Conservation (phyloP, 2,888 invertebrate species). For the Noctuana brunneofusca region DNA sequence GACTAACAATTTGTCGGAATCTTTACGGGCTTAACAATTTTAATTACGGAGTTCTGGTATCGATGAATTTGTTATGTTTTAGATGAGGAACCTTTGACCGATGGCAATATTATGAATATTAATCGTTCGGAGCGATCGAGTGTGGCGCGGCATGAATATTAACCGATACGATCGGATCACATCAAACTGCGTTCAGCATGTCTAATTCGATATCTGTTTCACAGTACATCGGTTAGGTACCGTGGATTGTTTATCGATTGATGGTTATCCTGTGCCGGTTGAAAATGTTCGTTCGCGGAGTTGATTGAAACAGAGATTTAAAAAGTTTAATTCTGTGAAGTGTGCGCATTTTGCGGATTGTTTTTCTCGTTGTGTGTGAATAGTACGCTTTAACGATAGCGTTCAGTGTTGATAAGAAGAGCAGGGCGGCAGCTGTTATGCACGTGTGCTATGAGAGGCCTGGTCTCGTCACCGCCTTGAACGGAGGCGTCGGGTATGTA, state of each 20-base stretch:
- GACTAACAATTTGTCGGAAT: conserved; percentile 31
- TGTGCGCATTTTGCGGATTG: conserved; percentile 39
- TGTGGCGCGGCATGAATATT: conserved; percentile 43
- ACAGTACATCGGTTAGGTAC: conserved; percentile 45
- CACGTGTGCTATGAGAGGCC: conserved; percentile 81
- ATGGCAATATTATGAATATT: conserved; percentile 38
- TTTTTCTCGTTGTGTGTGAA: conserved; percentile 42
- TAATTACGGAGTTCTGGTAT: conserved; percentile 25
- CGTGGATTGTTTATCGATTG: conserved; percentile 45
- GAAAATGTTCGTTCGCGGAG: conserved; percentile 76
- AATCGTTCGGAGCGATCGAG: conserved; percentile 44
- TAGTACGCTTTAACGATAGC: conserved; percentile 47
- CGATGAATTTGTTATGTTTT: conserved; percentile 31
- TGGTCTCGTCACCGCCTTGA: conserved; percentile 73
- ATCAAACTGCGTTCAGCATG: conserved; percentile 40
- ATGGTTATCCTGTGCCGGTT: conserved; percentile 43
- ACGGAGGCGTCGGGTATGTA: conserved; percentile 74
- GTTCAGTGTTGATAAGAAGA: conserved; percentile 55
- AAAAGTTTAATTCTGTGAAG: conserved; percentile 39
- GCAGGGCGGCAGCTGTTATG: conserved; percentile 69
- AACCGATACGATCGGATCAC: conserved; percentile 39
- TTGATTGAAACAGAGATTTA: conserved; percentile 55
- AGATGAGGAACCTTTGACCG: conserved; percentile 35
- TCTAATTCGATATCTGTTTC: conserved; percentile 55
- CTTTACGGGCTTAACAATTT: conserved; percentile 28